Evolutionary conservation across 2,113 vertebrate genomes (phyloP), one percentile per base, ranked within the genome.

Genomic region (Cryptotis parvus): DNA sequence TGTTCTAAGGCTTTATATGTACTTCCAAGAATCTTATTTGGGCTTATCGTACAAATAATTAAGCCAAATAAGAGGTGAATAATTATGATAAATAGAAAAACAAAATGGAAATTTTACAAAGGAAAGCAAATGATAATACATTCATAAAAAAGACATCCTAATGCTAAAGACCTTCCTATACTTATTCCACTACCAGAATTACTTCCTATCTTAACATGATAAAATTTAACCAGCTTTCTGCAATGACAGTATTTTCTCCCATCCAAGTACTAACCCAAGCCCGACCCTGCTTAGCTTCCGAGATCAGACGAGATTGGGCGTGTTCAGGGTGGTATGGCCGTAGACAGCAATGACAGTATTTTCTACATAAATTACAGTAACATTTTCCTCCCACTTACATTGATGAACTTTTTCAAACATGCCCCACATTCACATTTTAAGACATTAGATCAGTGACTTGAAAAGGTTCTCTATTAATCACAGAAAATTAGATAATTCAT

Each of bases 1-100:
- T 92, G 43, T 61, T 82, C 90, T 95, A 87, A 87, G 91, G 70
- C 58, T 94, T 89, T 76, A 87, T 3, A 84, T 77, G 86, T 80
- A 69, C 55, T 87, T 73, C 72, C 20, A 91, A 74, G 61, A 87
- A 83, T 37, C 29, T 75, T 91, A 41, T 78, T 80, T 87, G 80
- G 61, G 52, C 52, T 6, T 91, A 55, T 26, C 22, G 91, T 90
- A 93, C 33, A 93, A 91, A 69, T 79, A 37, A 76, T 68, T 94
- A 88, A 92, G 65, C 39, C 31, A 91, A 96, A 87, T 5, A 27
- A 87, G 43, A 77, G 5, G 37, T 80, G 88, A 84, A 41, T 52
- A 63, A 58, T 79, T 76, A 84, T 74, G 68, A 90, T 58, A 20
- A 58, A 58, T 58, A 58, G 55, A 3, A 58, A 58, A 58, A 58